phyloP scores from a whole-genome alignment of 1,140 invertebrate species.

The Drosophila eugracilis region DNA sequence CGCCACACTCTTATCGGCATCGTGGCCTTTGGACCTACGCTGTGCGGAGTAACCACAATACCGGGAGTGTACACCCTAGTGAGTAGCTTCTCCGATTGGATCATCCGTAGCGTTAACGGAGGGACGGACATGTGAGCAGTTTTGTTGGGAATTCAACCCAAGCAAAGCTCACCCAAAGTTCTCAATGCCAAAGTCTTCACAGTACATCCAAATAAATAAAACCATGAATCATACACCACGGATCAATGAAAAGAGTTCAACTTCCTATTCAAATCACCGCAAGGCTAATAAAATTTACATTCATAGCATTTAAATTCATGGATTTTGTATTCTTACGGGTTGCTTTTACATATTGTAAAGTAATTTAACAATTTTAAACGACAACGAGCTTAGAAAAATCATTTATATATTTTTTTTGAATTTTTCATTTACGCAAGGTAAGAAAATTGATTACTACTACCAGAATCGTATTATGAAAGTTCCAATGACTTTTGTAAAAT shows the following conservation, averaged over 20 bases:
- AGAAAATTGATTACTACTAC: too few species aligned
- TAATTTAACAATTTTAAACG: too few species aligned
- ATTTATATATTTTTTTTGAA: too few species aligned
- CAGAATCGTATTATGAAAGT: too few species aligned
- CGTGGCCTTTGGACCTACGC: slow-evolving; percentile 88
- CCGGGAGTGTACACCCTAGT: slow-evolving; percentile 87
- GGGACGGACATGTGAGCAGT: slow-evolving; percentile 1
- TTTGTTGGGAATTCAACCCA: neutral
- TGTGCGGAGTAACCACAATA: slow-evolving; percentile 85
- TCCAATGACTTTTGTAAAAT: too few species aligned
- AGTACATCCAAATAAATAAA: slow-evolving; percentile 11
- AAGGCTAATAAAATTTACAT: neutral
- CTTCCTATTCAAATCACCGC: neutral
- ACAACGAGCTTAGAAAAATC: too few species aligned
- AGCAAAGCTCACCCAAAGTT: slow-evolving; percentile 40
- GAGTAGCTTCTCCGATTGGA: slow-evolving; percentile 86
- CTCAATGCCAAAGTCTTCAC: slow-evolving; percentile 63
- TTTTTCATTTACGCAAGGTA: too few species aligned
- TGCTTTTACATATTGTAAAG: too few species aligned
- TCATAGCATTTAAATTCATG: neutral
- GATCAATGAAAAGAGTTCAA: slow-evolving; percentile 15
- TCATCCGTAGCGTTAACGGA: slow-evolving; percentile 63
- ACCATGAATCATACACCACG: neutral
- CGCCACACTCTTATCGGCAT: slow-evolving; percentile 87
- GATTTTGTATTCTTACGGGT: neutral